A percentile compares a stretch with the other conserved stretches of the same genome.
Evolutionary conservation across 2,888 invertebrate genomes (phyloP).

Genomic region (Ichneumon xanthorius): DNA sequence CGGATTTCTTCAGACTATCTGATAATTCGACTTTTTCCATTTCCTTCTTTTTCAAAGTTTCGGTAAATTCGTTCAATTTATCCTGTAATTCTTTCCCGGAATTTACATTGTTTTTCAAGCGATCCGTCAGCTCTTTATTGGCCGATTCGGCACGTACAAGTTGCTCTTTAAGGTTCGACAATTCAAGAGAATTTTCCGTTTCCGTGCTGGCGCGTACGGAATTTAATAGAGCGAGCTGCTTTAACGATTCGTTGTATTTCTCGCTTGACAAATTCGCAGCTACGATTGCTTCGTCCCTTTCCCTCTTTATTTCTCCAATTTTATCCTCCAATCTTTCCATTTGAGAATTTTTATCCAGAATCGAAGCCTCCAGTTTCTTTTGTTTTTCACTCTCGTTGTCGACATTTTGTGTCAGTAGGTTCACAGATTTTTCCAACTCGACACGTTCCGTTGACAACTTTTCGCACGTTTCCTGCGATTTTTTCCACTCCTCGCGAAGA

Average conservation of each 20-base stretch:
- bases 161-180: constrained; percentile 70
- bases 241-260: constrained; percentile 69
- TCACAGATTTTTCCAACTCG: constrained; percentile 82
- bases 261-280: constrained; percentile 60
- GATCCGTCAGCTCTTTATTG: constrained; percentile 61
- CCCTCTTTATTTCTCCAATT: constrained; percentile 69
- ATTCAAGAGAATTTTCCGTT: constrained; percentile 69
- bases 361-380: constrained; percentile 70
- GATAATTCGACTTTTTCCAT: constrained; percentile 9
- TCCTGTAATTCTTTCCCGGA: constrained; percentile 70
- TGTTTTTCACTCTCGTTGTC: constrained; percentile 68
- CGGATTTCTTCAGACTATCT: constrained; percentile 66
- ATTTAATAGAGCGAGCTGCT: constrained; percentile 66
- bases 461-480: constrained; percentile 70
- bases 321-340: constrained; percentile 69
- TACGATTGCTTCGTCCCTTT: constrained; percentile 72
- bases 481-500: constrained; percentile 73
- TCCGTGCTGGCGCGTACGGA: constrained; percentile 66
- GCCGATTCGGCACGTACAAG: constrained; percentile 62
- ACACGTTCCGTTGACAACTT: constrained; percentile 74
- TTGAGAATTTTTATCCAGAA: constrained; percentile 72
- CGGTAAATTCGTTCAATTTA: constrained; percentile 61
- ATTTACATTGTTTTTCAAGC: constrained; percentile 70
- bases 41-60: constrained; percentile 27
- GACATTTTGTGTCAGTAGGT: constrained; percentile 82